Percentiles rank a stretch among this genome's conserved stretches.
These are phyloP conservation scores for Pipa parva DNA, from an alignment of 2,113 vertebrate species.

Conservation along the genomic window DNA sequence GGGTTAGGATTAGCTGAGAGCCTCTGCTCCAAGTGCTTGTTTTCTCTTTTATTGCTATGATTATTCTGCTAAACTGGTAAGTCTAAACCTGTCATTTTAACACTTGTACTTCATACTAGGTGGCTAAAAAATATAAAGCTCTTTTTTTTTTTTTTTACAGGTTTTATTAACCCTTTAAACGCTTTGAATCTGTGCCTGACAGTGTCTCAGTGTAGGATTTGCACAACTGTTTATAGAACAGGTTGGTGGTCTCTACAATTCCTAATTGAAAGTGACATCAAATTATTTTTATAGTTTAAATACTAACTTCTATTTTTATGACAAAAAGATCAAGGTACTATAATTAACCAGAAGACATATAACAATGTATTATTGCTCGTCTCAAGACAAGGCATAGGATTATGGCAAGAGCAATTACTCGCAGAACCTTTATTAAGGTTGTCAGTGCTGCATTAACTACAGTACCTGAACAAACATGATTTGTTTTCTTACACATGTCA, in stretches of 20 bases:
- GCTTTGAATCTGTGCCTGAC: constrained; percentile 29
- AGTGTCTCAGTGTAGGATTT: constrained; percentile 12
- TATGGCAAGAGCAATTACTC: neutral
- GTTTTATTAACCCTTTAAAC: too few species aligned
- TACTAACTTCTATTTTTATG: constrained; percentile 26
- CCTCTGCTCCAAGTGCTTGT: too few species aligned
- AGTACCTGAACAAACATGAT: neutral
- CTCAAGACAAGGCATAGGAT: neutral
- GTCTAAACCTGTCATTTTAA: too few species aligned
- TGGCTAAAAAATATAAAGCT: neutral
- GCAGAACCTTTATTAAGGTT: too few species aligned
- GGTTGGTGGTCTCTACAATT: constrained; percentile 14
- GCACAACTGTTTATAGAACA: constrained; percentile 8
- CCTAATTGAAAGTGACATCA: constrained; percentile 8
- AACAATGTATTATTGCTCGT: constrained; percentile 1
- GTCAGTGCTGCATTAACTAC: neutral
- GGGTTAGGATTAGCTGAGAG: too few species aligned
- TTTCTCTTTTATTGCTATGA: too few species aligned
- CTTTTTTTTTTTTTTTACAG: neutral
- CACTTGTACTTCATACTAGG: too few species aligned
- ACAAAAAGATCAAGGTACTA: constrained; percentile 16
- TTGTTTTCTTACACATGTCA: neutral
- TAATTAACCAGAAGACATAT: constrained; percentile 6
- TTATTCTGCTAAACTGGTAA: too few species aligned
- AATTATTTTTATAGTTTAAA: constrained; percentile 26